Evolutionary conservation across 2,888 invertebrate genomes (phyloP).

Genomic region (Hoplodrina blanda): DNA sequence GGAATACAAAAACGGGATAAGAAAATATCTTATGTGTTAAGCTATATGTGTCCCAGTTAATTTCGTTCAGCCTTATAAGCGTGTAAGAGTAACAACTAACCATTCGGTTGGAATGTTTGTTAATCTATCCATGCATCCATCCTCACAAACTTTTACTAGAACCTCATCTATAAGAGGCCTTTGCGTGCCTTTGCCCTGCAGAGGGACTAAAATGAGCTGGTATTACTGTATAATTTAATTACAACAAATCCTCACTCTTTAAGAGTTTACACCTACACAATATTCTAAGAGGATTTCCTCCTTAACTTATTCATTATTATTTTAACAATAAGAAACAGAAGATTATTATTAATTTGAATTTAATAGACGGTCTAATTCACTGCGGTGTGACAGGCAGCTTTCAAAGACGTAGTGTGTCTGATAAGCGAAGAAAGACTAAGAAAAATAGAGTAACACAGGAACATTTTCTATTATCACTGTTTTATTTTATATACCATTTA

Average conservation of each 20-base stretch:
- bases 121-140: no score
- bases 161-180: no score
- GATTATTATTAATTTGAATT: constrained; percentile 5
- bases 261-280: neutral
- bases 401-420: constrained; percentile 42
- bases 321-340: neutral
- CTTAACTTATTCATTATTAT: neutral
- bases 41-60: no score
- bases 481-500: constrained; percentile 56
- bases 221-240: neutral
- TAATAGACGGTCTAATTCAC: neutral
- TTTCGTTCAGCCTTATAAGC: no score
- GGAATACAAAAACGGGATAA: no score
- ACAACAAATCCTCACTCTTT: neutral
- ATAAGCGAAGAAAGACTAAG: constrained; percentile 64
- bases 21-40: neutral
- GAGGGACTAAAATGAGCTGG: no score
- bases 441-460: constrained; percentile 54
- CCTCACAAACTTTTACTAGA: no score
- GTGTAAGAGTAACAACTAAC: no score
- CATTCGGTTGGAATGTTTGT: no score
- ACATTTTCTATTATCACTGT: constrained; percentile 63
- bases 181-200: no score
- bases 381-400: constrained; percentile 48
- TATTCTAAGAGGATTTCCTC: constrained; percentile 12